Conservation (phyloP, 2,888 invertebrate genomes). For the Perizoma affinitatum region DNA sequence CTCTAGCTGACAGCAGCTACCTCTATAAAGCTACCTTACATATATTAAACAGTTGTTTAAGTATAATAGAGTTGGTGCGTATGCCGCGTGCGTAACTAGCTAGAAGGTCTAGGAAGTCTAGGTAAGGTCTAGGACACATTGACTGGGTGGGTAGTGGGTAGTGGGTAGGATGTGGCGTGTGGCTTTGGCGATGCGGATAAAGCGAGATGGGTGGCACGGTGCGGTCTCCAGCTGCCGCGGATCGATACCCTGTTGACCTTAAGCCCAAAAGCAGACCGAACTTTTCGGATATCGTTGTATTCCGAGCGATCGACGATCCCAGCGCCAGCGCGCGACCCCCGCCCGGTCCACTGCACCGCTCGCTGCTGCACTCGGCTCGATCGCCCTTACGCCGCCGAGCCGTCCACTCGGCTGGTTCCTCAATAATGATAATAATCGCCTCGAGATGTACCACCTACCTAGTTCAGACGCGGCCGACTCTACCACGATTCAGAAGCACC, state of each 20-base stretch:
- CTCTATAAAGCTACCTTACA: too few species aligned
- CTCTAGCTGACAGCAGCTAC: too few species aligned
- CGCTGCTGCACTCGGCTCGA: background rate
- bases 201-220: constrained; percentile 52
- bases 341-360: background rate
- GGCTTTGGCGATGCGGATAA: constrained; percentile 44
- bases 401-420: background rate
- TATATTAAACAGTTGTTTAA: too few species aligned
- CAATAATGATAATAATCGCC: constrained; percentile 11
- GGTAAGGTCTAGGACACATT: too few species aligned
- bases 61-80: too few species aligned
- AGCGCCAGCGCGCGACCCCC: background rate
- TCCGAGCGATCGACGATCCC: constrained; percentile 2
- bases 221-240: constrained; percentile 69
- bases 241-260: constrained; percentile 75
- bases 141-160: too few species aligned
- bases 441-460: background rate
- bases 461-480: constrained; percentile 5
- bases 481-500: too few species aligned
- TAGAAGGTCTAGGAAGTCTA: background rate
- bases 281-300: constrained; percentile 35
- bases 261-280: constrained; percentile 56
- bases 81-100: constrained; percentile 8
- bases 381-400: background rate
- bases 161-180: constrained; percentile 16